Base-by-base conservation (phyloP, 2,113 vertebrate species). In the Corythoichthys haematopterus region DNA sequence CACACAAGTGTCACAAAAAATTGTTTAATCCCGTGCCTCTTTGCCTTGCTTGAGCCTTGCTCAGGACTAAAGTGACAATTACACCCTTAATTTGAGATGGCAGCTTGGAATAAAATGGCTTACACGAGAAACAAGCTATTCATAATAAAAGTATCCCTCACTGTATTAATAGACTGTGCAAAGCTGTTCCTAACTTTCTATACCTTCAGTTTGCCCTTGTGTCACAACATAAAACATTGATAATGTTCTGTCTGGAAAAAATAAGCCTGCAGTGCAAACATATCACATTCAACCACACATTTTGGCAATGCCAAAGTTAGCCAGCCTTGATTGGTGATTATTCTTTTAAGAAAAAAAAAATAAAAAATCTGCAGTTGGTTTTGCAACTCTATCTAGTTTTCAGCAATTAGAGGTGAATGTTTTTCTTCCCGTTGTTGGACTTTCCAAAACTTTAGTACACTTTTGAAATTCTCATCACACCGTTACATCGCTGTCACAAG, bases 81-180 rank as follows among this genome's bases (percentile, higher is more conserved):
- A 80, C 85, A 84, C 83, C 81, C 70, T 84, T 82, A 79, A 88
- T 88, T 88, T 90, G 72, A 87, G 76, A 90, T 78, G 80, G 77
- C 81, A 0, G 2, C 28, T 3, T 7, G 8, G 40, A 51, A 35
- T 35, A 10, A 56, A 55, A 51, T 52, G 59, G 66, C 35, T 47
- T 60, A 33, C 1, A 3, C 58, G 33, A 74, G n/a, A 57, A 57
- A 33, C 1, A 10, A 58, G 62, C 51, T 53, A 68, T 73, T 65
- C 50, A 58, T 43, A 66, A 16, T 58, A 56, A 67, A 40, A 76
- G 71, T 43, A 64, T 47, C 52, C 33, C 36, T 6, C 1, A 4
- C 43, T 57, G 36, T 43, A 3, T 5, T 43, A 71, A 72, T 66
- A 66, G 72, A 72, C 74, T 61, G 50, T 13, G 38, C 38, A 35